Evolutionary conservation across 2,888 invertebrate genomes (phyloP).

Genomic region (Myopa tessellatipennis): DNA sequence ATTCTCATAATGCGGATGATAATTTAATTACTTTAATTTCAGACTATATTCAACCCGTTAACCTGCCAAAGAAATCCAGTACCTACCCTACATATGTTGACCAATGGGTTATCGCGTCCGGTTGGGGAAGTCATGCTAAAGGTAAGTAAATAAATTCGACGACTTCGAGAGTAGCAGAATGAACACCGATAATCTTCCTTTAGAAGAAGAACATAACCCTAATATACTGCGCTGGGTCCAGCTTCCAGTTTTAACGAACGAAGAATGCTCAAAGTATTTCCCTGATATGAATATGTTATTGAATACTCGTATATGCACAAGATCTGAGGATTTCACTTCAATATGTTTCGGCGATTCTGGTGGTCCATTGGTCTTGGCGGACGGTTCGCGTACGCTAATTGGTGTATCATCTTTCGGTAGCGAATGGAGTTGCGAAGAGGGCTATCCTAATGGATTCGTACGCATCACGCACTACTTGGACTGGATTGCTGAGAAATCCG

Average conservation of each 20-base stretch:
- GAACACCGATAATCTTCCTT: not conserved
- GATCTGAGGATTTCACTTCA: constrained; percentile 57
- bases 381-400: constrained; percentile 54
- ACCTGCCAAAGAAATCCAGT: constrained; percentile 51
- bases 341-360: constrained; percentile 65
- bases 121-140: constrained; percentile 61
- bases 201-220: not conserved
- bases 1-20: not conserved
- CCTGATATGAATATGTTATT: constrained; percentile 48
- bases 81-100: constrained; percentile 49
- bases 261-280: not conserved
- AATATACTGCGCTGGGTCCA: constrained; percentile 51
- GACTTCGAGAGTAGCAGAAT: not conserved
- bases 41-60: constrained; percentile 53
- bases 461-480: constrained; percentile 51
- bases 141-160: constrained; percentile 44
- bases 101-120: constrained; percentile 55
- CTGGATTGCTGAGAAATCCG: constrained; percentile 51
- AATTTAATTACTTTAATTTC: not conserved
- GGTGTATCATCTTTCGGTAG: constrained; percentile 60
- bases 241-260: constrained; percentile 40
- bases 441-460: constrained; percentile 58
- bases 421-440: constrained; percentile 60
- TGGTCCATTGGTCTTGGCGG: constrained; percentile 60
- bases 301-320: constrained; percentile 61